phyloP scores from a whole-genome alignment of 2,113 vertebrate species.

The Pholis gunnellus region DNA sequence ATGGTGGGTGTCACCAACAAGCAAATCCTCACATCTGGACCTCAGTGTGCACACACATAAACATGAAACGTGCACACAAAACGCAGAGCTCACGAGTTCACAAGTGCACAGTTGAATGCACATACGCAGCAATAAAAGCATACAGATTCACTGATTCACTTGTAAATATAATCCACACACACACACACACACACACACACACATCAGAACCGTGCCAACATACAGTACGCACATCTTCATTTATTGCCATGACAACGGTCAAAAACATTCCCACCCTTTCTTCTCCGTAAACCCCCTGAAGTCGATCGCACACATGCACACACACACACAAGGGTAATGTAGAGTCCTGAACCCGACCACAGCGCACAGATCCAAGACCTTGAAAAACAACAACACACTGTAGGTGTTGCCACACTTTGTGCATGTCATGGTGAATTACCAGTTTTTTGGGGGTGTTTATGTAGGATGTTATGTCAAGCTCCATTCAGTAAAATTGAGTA shows the following conservation, averaged over 20 bases:
- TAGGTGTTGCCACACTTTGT: conserved; percentile 15
- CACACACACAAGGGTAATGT: not conserved
- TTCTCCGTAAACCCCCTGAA: conserved; percentile 44
- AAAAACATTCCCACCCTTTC: conserved; percentile 68
- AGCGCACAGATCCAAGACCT: conserved; percentile 17
- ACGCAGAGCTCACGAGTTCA: conserved; percentile 17
- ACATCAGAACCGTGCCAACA: conserved; percentile 12
- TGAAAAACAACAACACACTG: conserved; percentile 24
- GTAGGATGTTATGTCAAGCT: not conserved
- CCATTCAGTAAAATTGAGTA: too few relatives aligned
- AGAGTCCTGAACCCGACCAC: conserved; percentile 31
- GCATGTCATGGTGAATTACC: not conserved
- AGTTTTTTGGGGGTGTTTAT: conserved; percentile 9
- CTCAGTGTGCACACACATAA: conserved; percentile 14
- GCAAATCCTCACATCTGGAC: conserved; percentile 66
- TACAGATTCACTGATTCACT: conserved; percentile 8
- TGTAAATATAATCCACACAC: conserved; percentile 10
- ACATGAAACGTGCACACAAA: conserved; percentile 23
- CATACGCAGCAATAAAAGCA: conserved; percentile 20
- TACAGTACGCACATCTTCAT: conserved; percentile 44
- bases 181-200: conserved; percentile 5
- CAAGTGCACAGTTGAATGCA: conserved; percentile 22
- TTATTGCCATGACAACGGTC: conserved; percentile 63
- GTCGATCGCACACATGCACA: conserved; percentile 11
- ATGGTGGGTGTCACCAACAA: conserved; percentile 61